A percentile compares a stretch with the other conserved stretches of the same genome.
These are phyloP conservation scores for Neoniphon sammara DNA, from an alignment of 2,797 vertebrate species.

Conservation along the genomic window DNA sequence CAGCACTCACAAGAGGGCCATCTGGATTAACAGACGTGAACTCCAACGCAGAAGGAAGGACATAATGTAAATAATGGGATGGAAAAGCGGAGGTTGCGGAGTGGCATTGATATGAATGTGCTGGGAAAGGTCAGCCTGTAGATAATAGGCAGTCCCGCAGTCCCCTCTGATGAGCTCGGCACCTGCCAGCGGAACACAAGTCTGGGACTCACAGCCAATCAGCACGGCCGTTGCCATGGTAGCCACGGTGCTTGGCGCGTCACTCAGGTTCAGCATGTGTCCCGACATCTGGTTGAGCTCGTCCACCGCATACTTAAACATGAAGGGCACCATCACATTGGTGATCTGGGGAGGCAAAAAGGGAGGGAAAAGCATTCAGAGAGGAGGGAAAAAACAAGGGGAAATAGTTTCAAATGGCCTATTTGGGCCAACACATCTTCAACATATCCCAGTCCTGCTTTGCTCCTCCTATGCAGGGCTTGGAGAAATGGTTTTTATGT, in stretches of 20 bases:
- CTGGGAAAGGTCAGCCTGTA: conserved; percentile 80
- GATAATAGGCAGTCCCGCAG: conserved; percentile 78
- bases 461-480: conserved; percentile 8
- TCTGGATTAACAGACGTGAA: conserved; percentile 56
- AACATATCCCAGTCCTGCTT: conserved; percentile 32
- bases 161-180: conserved; percentile 74
- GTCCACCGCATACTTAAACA: conserved; percentile 99
- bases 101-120: conserved; percentile 74
- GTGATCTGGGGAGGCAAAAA: conserved; percentile 84
- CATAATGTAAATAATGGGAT: conserved; percentile 69
- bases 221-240: conserved; percentile 96
- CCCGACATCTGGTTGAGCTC: conserved; percentile 97
- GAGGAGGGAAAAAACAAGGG: conserved; percentile 8
- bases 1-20: conserved; percentile 23
- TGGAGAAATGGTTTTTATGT: conserved; percentile 7
- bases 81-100: conserved; percentile 50
- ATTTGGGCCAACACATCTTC: conserved; percentile 52
- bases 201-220: conserved; percentile 94
- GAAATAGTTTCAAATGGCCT: conserved; percentile 44
- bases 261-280: conserved; percentile 92
- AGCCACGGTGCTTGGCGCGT: conserved; percentile 93
- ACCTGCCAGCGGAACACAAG: conserved; percentile 80
- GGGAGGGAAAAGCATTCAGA: conserved; percentile 35
- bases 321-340: conserved; percentile 97
- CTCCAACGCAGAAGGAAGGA: conserved; percentile 37